Evolutionary conservation across 2,797 vertebrate species (phyloP).

Genomic region (Uromys caudimaculatus): DNA sequence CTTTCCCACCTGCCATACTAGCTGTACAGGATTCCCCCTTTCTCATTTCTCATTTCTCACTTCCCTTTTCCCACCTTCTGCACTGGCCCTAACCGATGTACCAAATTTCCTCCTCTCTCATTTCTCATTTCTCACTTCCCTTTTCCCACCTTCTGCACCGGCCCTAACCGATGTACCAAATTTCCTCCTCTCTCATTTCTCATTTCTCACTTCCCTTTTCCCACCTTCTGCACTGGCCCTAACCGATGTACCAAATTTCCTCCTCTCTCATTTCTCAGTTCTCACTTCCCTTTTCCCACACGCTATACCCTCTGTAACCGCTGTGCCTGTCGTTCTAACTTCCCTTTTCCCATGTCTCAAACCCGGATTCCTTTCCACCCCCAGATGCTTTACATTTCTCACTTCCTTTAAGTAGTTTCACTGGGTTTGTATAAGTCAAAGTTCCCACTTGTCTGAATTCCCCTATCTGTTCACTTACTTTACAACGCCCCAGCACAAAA

Average conservation of each 20-base stretch:
- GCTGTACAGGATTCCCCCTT: not conserved
- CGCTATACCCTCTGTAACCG: no score
- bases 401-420: not conserved
- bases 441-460: not conserved
- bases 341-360: not conserved
- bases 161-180: not conserved
- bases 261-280: not conserved
- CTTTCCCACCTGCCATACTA: not conserved
- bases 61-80: no score
- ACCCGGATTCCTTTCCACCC: not conserved
- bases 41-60: not conserved
- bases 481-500: not conserved
- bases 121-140: not conserved
- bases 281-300: not conserved
- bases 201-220: not conserved
- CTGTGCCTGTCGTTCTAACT: not conserved
- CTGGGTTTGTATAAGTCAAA: not conserved
- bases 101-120: no score
- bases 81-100: no score
- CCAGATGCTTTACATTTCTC: not conserved
- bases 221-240: no score
- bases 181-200: not conserved
- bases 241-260: no score
- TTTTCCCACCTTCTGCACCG: not conserved
- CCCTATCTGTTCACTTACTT: not conserved